Percentiles rank a stretch among this genome's conserved stretches.
These are phyloP conservation scores for Acromyrmex heyeri DNA, from an alignment of 1,140 invertebrate genomes.

Conservation along the genomic window DNA sequence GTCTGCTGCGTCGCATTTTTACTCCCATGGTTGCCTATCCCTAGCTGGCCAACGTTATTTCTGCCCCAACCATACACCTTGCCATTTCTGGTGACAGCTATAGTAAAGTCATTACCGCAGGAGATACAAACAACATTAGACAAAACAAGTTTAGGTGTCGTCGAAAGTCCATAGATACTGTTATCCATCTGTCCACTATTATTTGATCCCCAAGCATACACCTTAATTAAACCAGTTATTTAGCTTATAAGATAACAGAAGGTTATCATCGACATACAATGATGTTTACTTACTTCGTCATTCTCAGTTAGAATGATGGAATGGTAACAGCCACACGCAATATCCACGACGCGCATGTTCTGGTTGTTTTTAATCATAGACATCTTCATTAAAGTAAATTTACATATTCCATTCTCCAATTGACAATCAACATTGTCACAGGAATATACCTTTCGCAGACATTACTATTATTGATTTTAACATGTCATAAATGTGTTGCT, in stretches of 20 bases:
- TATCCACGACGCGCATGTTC: slow-evolving; percentile 86
- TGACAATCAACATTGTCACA: slow-evolving; percentile 75
- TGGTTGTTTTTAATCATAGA: slow-evolving; percentile 70
- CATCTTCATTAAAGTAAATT: slow-evolving; percentile 85
- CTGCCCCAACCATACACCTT: slow-evolving; percentile 91
- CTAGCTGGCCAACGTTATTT: slow-evolving; percentile 89
- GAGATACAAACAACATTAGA: slow-evolving; percentile 87
- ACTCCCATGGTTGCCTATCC: slow-evolving; percentile 88
- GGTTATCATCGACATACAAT: background rate
- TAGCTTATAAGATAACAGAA: background rate
- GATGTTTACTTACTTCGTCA: slow-evolving; percentile 86
- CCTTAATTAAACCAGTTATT: slow-evolving; percentile 80
- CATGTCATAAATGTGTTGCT: too few species aligned
- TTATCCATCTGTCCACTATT: slow-evolving; percentile 90
- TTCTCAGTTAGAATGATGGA: slow-evolving; percentile 88
- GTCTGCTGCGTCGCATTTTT: slow-evolving; percentile 78
- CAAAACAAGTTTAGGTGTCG: slow-evolving; percentile 84
- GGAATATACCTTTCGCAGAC: too few species aligned
- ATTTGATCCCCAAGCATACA: slow-evolving; percentile 91
- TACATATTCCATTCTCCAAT: slow-evolving; percentile 89
- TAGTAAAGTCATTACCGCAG: slow-evolving; percentile 90
- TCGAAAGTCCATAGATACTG: background rate
- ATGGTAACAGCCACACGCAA: slow-evolving; percentile 90
- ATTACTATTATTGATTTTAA: too few species aligned
- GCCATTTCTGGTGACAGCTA: slow-evolving; percentile 89